Percentiles rank a stretch among this genome's conserved stretches.
These are phyloP conservation scores for Tachuris rubrigastra DNA, from an alignment of 2,113 vertebrate species.

Conservation along the genomic window DNA sequence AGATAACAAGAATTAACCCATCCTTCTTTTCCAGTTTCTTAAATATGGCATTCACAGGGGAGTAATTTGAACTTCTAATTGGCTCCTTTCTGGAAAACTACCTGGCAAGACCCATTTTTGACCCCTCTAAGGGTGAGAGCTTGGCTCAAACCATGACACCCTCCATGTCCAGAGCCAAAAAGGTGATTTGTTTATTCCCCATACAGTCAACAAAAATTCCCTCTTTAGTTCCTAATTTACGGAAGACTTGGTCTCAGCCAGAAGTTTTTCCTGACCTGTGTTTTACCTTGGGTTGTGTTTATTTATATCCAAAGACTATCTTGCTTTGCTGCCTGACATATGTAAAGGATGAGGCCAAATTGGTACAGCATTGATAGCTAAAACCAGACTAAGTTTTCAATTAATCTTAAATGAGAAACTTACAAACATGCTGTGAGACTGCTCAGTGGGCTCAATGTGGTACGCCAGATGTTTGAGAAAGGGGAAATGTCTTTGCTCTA, in stretches of 20 bases:
- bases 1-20: too few relatives aligned
- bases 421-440: neutral
- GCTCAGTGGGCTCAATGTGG: neutral
- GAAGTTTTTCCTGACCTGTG: neutral
- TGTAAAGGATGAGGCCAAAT: neutral
- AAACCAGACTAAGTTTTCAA: neutral
- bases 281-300: neutral
- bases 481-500: neutral
- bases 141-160: too few relatives aligned
- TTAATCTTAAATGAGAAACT: neutral
- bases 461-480: neutral
- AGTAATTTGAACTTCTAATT: too few relatives aligned
- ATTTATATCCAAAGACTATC: neutral
- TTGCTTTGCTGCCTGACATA: fast-evolving
- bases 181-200: neutral
- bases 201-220: neutral
- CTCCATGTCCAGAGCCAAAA: neutral
- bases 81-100: too few relatives aligned
- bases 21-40: too few relatives aligned
- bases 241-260: neutral
- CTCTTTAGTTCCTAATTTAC: neutral
- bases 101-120: too few relatives aligned
- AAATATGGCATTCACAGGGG: too few relatives aligned
- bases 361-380: neutral
- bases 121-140: too few relatives aligned